A percentile compares a stretch with the other conserved stretches of the same genome.
Evolutionary conservation across 2,113 vertebrate species (phyloP).

Genomic region (human): DNA sequence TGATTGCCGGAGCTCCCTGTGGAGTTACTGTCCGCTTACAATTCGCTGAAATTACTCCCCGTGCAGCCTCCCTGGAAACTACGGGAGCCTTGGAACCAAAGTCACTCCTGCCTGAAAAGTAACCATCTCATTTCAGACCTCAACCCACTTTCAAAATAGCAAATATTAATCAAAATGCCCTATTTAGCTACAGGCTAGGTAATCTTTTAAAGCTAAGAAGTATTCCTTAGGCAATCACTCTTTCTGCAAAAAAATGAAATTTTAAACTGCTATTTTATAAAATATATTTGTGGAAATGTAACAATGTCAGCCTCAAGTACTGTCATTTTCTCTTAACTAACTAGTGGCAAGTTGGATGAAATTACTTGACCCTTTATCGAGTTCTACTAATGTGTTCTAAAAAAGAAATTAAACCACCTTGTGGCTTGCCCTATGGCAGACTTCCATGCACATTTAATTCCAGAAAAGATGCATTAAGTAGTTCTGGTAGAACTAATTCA

Average conservation of each 20-base stretch:
- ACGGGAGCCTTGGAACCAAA: conserved; percentile 85
- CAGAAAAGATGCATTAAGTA: conserved; percentile 91
- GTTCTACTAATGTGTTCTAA: conserved; percentile 93
- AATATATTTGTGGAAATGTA: conserved; percentile 81
- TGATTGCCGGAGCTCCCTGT: conserved; percentile 99
- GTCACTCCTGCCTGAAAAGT: conserved; percentile 90
- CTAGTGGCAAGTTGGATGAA: conserved; percentile 91
- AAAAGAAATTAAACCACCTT: conserved; percentile 90
- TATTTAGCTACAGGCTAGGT: conserved; percentile 82
- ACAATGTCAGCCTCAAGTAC: conserved; percentile 80
- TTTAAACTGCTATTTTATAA: conserved; percentile 81
- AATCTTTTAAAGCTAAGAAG: conserved; percentile 80
- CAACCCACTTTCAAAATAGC: conserved; percentile 86
- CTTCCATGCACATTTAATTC: conserved; percentile 90
- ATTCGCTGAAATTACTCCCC: conserved; percentile 97
- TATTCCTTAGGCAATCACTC: conserved; percentile 80
- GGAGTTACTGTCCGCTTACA: conserved; percentile 99
- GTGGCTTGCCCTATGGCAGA: conserved; percentile 85
- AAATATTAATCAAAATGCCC: conserved; percentile 89
- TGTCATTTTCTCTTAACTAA: conserved; percentile 89
- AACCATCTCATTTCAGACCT: conserved; percentile 95
- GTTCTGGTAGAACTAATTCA: conserved; percentile 87
- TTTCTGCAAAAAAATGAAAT: conserved; percentile 82
- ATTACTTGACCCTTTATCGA: conserved; percentile 94
- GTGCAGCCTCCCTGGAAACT: conserved; percentile 87